phyloP scores from a whole-genome alignment of 2,113 vertebrate genomes.

The Castor canadensis region DNA sequence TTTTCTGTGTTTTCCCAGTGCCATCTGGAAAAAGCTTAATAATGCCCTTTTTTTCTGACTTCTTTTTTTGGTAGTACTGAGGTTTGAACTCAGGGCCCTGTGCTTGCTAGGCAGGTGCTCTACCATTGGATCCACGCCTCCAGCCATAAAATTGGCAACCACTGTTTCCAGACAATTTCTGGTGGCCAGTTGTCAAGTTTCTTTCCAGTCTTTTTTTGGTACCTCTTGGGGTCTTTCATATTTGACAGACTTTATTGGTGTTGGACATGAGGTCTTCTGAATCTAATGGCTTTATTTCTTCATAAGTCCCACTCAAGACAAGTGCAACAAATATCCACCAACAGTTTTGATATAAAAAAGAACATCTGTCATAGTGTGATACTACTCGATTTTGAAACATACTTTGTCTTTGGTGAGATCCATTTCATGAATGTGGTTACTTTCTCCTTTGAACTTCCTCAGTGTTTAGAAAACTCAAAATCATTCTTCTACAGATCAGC shows the following conservation, averaged over 20 bases:
- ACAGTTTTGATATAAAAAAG: neutral
- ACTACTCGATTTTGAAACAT: neutral
- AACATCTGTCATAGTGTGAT: neutral
- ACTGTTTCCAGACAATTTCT: too few relatives aligned
- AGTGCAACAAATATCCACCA: neutral
- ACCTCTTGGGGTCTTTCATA: neutral
- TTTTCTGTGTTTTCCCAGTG: neutral
- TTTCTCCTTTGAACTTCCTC: slow-evolving; percentile 16
- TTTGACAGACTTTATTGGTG: neutral
- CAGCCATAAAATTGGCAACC: too few relatives aligned
- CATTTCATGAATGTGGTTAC: neutral
- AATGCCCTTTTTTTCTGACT: neutral
- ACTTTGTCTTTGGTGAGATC: neutral
- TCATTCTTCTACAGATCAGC: neutral
- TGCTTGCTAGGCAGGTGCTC: too few relatives aligned
- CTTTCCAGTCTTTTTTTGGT: neutral
- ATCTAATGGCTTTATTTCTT: neutral
- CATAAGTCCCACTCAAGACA: neutral
- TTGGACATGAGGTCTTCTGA: neutral
- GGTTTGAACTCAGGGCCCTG: neutral
- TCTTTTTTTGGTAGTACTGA: neutral
- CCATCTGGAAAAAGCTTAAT: neutral
- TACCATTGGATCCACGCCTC: too few relatives aligned
- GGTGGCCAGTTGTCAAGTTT: neutral
- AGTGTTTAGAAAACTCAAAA: neutral